These are phyloP conservation scores for Drosophila prostipennis DNA, from an alignment of 2,888 invertebrate genomes.

Conservation along the genomic window DNA sequence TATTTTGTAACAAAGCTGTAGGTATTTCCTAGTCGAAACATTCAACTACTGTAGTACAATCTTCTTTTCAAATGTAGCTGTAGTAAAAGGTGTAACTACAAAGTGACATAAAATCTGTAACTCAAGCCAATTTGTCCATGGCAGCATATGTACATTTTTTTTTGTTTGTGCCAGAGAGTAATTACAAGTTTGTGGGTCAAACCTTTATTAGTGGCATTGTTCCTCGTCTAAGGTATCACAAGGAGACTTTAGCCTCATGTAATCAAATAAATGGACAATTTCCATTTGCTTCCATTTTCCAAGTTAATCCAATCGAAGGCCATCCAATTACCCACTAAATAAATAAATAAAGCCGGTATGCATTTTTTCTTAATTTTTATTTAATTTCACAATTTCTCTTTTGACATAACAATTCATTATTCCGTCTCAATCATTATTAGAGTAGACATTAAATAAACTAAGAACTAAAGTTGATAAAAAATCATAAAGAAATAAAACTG, in stretches of 20 bases:
- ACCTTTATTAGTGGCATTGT: neutral
- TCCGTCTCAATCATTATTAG: slow-evolving; percentile 75
- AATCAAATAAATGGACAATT: neutral
- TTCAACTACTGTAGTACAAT: too few species aligned
- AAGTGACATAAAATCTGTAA: neutral
- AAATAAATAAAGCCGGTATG: neutral
- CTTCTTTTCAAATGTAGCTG: neutral
- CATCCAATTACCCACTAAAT: too few species aligned
- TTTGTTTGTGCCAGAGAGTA: neutral
- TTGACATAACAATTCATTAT: slow-evolving; percentile 77
- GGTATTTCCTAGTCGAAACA: neutral
- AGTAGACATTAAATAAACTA: slow-evolving; percentile 82
- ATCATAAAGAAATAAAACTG: slow-evolving; percentile 58
- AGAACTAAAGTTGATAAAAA: slow-evolving; percentile 71
- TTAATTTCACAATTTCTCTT: slow-evolving; percentile 67
- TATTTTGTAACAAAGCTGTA: neutral
- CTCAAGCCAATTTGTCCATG: neutral
- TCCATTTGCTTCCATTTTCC: neutral
- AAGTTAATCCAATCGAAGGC: too few species aligned
- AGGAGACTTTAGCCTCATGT: neutral
- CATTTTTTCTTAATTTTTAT: slow-evolving; percentile 71
- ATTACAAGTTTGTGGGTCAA: neutral
- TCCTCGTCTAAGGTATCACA: neutral
- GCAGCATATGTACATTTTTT: neutral
- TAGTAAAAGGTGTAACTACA: neutral